A percentile compares a stretch with the other conserved stretches of the same genome.
phyloP scores from a whole-genome alignment of 92 coral and sea anemone species.

The Zoanthus solanderi region DNA sequence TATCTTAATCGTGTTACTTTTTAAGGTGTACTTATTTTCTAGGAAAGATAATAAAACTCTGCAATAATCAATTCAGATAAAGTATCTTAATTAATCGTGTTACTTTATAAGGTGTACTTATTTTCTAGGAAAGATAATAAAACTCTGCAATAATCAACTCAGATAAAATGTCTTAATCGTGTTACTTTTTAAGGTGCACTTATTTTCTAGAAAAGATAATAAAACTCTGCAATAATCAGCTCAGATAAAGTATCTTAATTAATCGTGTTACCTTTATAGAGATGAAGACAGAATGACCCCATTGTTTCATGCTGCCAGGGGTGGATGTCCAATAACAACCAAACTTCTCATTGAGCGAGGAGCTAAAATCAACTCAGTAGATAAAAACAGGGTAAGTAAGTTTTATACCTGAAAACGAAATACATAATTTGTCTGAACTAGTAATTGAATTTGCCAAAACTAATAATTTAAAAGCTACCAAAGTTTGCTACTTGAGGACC shows the following conservation, averaged over 20 bases:
- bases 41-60: too few relatives aligned
- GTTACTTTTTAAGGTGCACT: too few relatives aligned
- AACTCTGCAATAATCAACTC: background rate
- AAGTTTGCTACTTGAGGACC: too few relatives aligned
- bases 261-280: slow-evolving; percentile 8
- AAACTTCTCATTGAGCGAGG: slow-evolving; percentile 71
- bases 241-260: too few relatives aligned
- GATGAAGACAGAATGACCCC: slow-evolving; percentile 72
- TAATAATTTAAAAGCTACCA: too few relatives aligned
- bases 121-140: background rate
- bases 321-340: slow-evolving; percentile 50
- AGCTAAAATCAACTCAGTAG: slow-evolving; percentile 70
- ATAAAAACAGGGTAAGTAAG: slow-evolving; percentile 60
- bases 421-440: background rate
- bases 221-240: too few relatives aligned
- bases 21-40: too few relatives aligned
- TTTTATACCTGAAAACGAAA: background rate
- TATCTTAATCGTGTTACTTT: too few relatives aligned
- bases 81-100: background rate
- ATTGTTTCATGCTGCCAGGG: slow-evolving; percentile 58
- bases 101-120: background rate
- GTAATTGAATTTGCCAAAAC: background rate
- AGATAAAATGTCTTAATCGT: background rate
- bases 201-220: too few relatives aligned
- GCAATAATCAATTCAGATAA: too few relatives aligned